These are phyloP conservation scores for Unio delphinus DNA, from an alignment of 2,888 invertebrate genomes.

Conservation along the genomic window DNA sequence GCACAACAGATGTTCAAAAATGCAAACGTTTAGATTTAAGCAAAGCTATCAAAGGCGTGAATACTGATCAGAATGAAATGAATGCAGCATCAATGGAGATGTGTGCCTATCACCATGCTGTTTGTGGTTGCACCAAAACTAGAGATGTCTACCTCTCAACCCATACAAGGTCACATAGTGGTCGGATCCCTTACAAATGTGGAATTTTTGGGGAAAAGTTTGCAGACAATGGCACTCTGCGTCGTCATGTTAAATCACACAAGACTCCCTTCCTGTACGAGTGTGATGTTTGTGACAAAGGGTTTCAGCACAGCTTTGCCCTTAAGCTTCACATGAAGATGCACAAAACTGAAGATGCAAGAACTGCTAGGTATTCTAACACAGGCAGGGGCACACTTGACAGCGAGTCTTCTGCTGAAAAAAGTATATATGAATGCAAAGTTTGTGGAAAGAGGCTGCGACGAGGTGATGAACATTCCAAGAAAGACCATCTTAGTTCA, in stretches of 20 bases:
- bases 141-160: background rate
- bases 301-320: slow-evolving; percentile 1
- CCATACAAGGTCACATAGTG: background rate
- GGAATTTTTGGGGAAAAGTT: slow-evolving; percentile 39
- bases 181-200: slow-evolving; percentile 23
- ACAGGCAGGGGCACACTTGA: background rate
- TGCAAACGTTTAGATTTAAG: background rate
- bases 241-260: slow-evolving; percentile 17
- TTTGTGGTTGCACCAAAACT: background rate
- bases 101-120: background rate
- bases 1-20: background rate
- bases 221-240: slow-evolving; percentile 10
- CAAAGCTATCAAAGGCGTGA: background rate
- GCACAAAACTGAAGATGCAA: slow-evolving; percentile 4
- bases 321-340: slow-evolving; percentile 1
- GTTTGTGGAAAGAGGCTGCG: too few species aligned
- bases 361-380: background rate
- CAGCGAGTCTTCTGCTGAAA: too few species aligned
- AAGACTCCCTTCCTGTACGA: slow-evolving; percentile 6
- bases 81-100: background rate
- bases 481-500: too few species aligned
- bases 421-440: too few species aligned
- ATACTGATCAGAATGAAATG: background rate
- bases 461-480: too few species aligned
- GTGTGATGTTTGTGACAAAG: slow-evolving; percentile 11